Percentiles rank a stretch among this genome's conserved stretches.
Conservation (phyloP, 2,888 invertebrate genomes). For the Nomada ferruginata region DNA sequence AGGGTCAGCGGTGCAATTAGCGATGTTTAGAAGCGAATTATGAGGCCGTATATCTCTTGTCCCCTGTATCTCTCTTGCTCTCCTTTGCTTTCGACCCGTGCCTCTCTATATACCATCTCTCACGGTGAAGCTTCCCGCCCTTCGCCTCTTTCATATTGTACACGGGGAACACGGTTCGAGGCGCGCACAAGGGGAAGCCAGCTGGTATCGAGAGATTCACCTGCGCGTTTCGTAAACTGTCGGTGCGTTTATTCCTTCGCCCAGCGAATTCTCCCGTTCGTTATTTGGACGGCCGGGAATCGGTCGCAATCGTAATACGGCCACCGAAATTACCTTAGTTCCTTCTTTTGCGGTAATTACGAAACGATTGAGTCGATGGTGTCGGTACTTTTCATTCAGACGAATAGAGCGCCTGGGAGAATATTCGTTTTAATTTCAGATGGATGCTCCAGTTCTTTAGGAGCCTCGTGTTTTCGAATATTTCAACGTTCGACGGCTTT, state of each 20-base stretch:
- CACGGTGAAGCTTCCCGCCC: slow-evolving; percentile 6
- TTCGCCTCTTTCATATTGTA: slow-evolving; percentile 46
- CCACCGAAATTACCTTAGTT: slow-evolving; percentile 23
- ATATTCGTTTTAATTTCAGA: slow-evolving; percentile 11
- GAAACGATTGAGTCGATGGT: slow-evolving; percentile 36
- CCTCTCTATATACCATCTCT: slow-evolving; percentile 31
- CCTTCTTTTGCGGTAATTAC: slow-evolving; percentile 33
- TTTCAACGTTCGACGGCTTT: neutral
- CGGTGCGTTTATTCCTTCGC: slow-evolving; percentile 64
- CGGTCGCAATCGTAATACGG: slow-evolving; percentile 18
- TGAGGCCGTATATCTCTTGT: slow-evolving; percentile 77
- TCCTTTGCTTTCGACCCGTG: slow-evolving; percentile 10
- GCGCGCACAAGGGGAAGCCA: slow-evolving; percentile 20
- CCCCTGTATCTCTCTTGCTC: slow-evolving; percentile 57
- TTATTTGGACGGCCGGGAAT: neutral
- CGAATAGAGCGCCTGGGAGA: neutral
- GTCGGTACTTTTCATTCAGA: neutral
- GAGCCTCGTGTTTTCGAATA: slow-evolving; percentile 9
- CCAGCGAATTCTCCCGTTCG: slow-evolving; percentile 7
- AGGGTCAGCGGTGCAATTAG: slow-evolving; percentile 79
- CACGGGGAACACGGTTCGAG: slow-evolving; percentile 4
- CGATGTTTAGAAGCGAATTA: slow-evolving; percentile 80
- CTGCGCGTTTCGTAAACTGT: slow-evolving; percentile 69
- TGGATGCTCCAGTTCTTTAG: neutral
- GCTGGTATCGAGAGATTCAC: slow-evolving; percentile 18